Conservation (phyloP, 2,113 vertebrate genomes). For the Chrysemys picta region DNA sequence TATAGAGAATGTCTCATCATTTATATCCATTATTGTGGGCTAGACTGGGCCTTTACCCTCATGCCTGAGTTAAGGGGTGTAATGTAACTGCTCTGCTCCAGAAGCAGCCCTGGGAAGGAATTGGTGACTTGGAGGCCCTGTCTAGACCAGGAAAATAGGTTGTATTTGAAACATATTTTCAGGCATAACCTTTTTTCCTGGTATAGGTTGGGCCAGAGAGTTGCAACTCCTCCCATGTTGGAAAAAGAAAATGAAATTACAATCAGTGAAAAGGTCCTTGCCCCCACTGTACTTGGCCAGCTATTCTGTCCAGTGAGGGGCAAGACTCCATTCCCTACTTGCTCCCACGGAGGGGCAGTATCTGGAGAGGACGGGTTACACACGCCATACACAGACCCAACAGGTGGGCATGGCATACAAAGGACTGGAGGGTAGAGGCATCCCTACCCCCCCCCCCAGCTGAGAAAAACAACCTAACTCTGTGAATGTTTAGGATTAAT, state of each 20-base stretch:
- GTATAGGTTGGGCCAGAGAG: neutral
- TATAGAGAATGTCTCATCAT: neutral
- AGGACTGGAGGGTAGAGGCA: neutral
- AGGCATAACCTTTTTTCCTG: neutral
- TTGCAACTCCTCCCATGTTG: neutral
- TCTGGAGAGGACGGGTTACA: neutral
- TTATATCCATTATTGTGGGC: neutral
- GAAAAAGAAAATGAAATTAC: neutral
- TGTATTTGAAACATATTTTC: neutral
- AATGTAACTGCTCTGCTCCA: neutral
- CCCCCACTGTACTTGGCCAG: neutral
- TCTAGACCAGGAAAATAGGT: neutral
- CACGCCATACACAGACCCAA: neutral
- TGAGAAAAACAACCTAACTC: neutral
- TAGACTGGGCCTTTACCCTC: neutral
- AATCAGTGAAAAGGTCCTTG: neutral
- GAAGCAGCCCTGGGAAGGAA: neutral
- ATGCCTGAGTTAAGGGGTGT: neutral
- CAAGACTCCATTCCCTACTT: no score
- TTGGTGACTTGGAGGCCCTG: neutral
- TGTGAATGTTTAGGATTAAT: neutral
- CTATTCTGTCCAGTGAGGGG: neutral
- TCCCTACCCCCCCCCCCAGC: neutral
- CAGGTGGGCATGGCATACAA: neutral
- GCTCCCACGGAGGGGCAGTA: no score